Evolutionary conservation across 2,797 vertebrate genomes (phyloP).

Genomic region (Scyliorhinus canicula): DNA sequence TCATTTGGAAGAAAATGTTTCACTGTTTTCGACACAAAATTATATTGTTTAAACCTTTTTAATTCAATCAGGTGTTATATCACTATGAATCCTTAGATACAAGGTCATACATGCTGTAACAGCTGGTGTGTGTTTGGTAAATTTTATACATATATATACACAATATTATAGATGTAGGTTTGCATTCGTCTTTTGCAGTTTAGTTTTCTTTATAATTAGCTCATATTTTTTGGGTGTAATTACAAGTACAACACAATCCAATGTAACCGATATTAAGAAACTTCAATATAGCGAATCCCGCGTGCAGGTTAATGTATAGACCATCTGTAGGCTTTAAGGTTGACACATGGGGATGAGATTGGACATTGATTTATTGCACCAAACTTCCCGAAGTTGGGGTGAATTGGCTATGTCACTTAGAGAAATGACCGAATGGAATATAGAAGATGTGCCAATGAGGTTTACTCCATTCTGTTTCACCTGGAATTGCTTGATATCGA

Average conservation of each 20-base stretch:
- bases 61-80: neutral
- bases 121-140: neutral
- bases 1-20: neutral
- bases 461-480: neutral
- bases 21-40: neutral
- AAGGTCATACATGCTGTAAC: neutral
- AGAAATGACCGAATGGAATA: neutral
- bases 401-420: neutral
- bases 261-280: neutral
- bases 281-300: neutral
- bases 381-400: neutral
- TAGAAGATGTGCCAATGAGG: neutral
- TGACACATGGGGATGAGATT: neutral
- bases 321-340: neutral
- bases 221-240: neutral
- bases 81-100: neutral
- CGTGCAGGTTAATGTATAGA: neutral
- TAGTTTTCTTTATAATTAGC: neutral
- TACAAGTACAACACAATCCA: neutral
- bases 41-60: neutral
- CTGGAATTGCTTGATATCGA: neutral
- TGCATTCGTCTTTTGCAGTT: neutral
- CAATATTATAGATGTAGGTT: neutral
- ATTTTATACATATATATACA: neutral
- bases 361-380: neutral